These are phyloP conservation scores for Drosophila littoralis DNA, from an alignment of 1,140 invertebrate genomes.

Conservation along the genomic window DNA sequence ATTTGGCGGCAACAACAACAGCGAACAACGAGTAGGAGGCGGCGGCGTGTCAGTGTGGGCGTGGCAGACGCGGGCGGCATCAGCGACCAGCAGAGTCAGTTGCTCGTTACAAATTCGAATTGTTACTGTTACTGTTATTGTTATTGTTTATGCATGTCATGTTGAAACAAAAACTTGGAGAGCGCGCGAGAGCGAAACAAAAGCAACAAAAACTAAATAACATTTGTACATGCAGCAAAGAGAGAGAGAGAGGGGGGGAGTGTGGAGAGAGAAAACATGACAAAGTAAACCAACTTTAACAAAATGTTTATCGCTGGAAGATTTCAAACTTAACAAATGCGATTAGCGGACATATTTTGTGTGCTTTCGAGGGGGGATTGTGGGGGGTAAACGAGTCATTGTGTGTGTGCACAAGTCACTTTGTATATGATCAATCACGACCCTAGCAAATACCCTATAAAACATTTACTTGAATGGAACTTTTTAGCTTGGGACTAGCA, in stretches of 20 bases:
- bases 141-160: constrained; percentile 17
- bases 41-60: constrained; percentile 50
- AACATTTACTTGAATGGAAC: background rate
- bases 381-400: constrained; percentile 7
- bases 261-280: background rate
- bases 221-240: constrained; percentile 46
- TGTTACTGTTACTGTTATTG: constrained; percentile 15
- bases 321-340: constrained; percentile 15
- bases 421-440: background rate
- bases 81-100: constrained; percentile 11
- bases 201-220: constrained; percentile 13
- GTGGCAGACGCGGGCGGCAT: constrained; percentile 33
- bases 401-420: background rate
- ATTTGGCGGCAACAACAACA: constrained; percentile 13
- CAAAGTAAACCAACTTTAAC: constrained; percentile 25
- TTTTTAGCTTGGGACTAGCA: no score
- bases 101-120: constrained; percentile 17
- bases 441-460: background rate
- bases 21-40: constrained; percentile 14
- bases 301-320: constrained; percentile 17
- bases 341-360: constrained; percentile 13
- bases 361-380: background rate
- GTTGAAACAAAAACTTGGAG: constrained; percentile 1
- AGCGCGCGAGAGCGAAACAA: constrained; percentile 10
- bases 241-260: constrained; percentile 16